Evolutionary conservation across 2,113 vertebrate species (phyloP).

Genomic region (Charina bottae): DNA sequence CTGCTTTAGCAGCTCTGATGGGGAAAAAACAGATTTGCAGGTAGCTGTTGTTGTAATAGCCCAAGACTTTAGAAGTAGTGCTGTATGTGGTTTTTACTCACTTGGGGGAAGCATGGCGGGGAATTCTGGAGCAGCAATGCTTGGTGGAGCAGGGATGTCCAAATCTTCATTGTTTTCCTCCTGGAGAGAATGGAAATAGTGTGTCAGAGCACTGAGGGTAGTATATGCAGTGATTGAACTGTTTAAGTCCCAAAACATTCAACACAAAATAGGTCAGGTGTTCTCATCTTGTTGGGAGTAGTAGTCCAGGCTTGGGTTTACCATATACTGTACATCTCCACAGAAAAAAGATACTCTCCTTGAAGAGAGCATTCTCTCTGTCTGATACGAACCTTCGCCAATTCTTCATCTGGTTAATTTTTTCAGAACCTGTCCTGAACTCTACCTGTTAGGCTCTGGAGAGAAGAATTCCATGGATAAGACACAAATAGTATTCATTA

Average conservation of each 20-base stretch:
- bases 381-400: background rate
- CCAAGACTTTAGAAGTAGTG: accelerated
- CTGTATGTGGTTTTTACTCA: conserved; percentile 31
- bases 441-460: background rate
- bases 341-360: background rate
- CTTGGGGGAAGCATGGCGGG: conserved; percentile 68
- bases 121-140: conserved; percentile 67
- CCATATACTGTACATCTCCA: background rate
- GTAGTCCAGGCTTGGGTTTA: background rate
- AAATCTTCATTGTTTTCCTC: conserved; percentile 53
- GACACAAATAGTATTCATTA: background rate
- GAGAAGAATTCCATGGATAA: background rate
- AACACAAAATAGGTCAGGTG: background rate
- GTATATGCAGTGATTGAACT: background rate
- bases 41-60: accelerated
- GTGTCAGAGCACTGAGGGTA: background rate
- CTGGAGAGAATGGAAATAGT: conserved; percentile 46
- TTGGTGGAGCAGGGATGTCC: conserved; percentile 70
- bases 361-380: background rate
- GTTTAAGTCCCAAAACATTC: background rate
- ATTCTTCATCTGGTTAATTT: background rate
- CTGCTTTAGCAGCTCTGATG: background rate
- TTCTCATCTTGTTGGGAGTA: background rate
- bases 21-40: background rate
- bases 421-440: background rate